A percentile compares a stretch with the other conserved stretches of the same genome.
These are phyloP conservation scores for Anthopleura sola DNA, from an alignment of 64 coral and sea anemone genomes.

Conservation along the genomic window DNA sequence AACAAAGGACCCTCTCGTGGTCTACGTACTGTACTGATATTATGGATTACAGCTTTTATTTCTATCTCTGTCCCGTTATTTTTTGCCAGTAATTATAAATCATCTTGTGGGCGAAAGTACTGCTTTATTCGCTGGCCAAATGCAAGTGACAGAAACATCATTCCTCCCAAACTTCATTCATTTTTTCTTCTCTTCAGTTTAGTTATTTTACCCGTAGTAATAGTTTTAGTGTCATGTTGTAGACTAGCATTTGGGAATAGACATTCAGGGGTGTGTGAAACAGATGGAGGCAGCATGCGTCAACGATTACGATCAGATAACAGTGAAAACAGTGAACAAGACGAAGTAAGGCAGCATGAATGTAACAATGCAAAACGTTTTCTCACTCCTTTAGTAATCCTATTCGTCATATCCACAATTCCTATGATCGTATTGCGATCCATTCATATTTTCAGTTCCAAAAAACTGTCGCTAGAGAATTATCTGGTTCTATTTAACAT, in stretches of 20 bases:
- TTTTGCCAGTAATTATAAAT: slow-evolving; percentile 16
- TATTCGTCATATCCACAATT: slow-evolving; percentile 29
- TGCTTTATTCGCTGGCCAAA: not conserved
- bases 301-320: slow-evolving; percentile 5
- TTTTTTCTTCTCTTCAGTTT: not conserved
- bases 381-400: slow-evolving; percentile 31
- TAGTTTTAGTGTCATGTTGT: slow-evolving; percentile 37
- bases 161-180: slow-evolving; percentile 30
- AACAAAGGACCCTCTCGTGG: not conserved
- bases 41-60: slow-evolving; percentile 46
- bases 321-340: slow-evolving; percentile 19
- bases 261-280: slow-evolving; percentile 7
- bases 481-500: slow-evolving; percentile 35
- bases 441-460: slow-evolving; percentile 10
- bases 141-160: not conserved
- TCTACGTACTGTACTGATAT: not conserved
- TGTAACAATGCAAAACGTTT: slow-evolving; percentile 30
- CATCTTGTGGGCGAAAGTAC: slow-evolving; percentile 13
- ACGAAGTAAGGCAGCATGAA: not conserved
- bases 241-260: slow-evolving; percentile 3
- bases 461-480: not conserved
- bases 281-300: not conserved
- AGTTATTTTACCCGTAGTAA: slow-evolving; percentile 30
- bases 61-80: slow-evolving; percentile 24
- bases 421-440: slow-evolving; percentile 20